Evolutionary conservation across 1,140 invertebrate genomes (phyloP), one percentile per base, ranked within the genome.

Genomic region (Panulirus ornatus): DNA sequence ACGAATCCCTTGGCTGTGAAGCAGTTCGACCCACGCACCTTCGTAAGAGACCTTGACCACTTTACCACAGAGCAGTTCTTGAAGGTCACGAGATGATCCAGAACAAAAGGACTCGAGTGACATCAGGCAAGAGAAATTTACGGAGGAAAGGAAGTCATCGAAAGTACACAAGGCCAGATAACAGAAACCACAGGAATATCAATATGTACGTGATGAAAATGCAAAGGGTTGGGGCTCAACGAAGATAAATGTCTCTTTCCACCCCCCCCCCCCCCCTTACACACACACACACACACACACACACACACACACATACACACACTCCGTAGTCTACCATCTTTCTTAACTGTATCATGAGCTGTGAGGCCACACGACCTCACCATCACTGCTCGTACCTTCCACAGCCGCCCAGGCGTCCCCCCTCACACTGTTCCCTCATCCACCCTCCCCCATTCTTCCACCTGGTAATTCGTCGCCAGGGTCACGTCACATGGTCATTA

Each of bases 281-380:
- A 58, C 51, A 58, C 51, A 58, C 51, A 58, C 51, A 58, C n/a
- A n/a, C n/a, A n/a, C n/a, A n/a, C n/a, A n/a, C n/a, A n/a, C n/a
- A n/a, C n/a, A n/a, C n/a, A n/a, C n/a, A n/a, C 51, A 58, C 51
- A 58, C 51, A 58, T 22, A 70, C 66, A 70, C 66, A 70, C 66
- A 70, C 66, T 30, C 2, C 3, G 11, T n/a, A 70, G 22, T 27
- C 11, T 70, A n/a, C 36, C n/a, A 9, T 27, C 5, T 66, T 22
- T 27, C 19, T 8, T 27, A 5, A 66, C 19, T 22, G 5, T 66
- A 27, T 66, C 34, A 5, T 22, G 6, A 66, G 22, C 63, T 30
- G 19, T 27, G n/a, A 66, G 22, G 6, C 9, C 9, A 58, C 9
- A 58, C 51, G 9, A 58, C 51, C 9, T 58, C 51, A 58, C 22